Evolutionary conservation across 2,113 vertebrate species (phyloP).

Genomic region (Nymphicus hollandicus): DNA sequence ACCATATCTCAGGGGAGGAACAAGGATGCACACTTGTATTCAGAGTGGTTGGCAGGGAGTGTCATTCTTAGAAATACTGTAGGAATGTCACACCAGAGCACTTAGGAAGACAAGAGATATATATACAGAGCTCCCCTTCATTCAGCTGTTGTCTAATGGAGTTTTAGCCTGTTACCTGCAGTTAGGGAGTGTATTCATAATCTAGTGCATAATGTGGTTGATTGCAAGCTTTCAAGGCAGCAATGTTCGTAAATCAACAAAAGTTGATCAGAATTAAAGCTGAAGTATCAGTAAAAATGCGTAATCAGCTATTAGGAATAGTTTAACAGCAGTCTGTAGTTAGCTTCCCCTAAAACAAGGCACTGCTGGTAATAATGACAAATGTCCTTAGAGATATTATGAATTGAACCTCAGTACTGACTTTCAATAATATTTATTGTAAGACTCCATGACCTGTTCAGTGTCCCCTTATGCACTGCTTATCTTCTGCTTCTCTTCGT

Average conservation of each 20-base stretch:
- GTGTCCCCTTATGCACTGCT: not conserved
- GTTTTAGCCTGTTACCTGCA: constrained; percentile 46
- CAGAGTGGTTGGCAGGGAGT: constrained; percentile 15
- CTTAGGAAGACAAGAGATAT: not conserved
- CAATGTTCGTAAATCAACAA: constrained; percentile 57
- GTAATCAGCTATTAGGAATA: constrained; percentile 48
- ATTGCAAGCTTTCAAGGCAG: constrained; percentile 39
- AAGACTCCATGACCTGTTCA: constrained; percentile 7
- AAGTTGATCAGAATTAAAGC: constrained; percentile 56
- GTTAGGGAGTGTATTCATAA: constrained; percentile 50
- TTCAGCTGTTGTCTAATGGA: constrained; percentile 24
- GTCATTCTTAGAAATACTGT: not conserved
- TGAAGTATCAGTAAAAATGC: constrained; percentile 41
- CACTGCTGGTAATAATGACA: constrained; percentile 51
- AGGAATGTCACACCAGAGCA: not conserved
- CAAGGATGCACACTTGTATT: not conserved
- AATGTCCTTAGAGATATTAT: constrained; percentile 26
- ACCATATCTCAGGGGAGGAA: not conserved
- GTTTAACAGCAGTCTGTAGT: constrained; percentile 25
- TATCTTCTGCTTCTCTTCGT: constrained; percentile 18
- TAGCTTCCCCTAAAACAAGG: constrained; percentile 53
- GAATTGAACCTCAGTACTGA: constrained; percentile 22
- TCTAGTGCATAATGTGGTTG: constrained; percentile 24
- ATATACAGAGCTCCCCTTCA: constrained; percentile 24
- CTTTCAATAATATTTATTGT: constrained; percentile 23